Base-by-base conservation (phyloP, 2,113 vertebrate genomes). In the Solea senegalensis region DNA sequence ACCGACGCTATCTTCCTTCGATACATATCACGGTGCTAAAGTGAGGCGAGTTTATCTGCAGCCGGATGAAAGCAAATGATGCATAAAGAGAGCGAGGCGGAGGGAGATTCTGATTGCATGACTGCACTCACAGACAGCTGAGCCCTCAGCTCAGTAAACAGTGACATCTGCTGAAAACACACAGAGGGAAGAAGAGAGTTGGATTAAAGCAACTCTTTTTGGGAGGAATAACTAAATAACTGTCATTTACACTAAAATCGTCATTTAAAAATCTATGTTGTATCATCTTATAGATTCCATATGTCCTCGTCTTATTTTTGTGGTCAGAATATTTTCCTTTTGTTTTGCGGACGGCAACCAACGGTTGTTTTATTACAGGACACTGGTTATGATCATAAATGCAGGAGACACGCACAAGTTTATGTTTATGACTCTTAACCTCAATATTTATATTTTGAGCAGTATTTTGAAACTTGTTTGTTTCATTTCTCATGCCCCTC, bases 141-240 rank as follows among this genome's bases (percentile, higher is more conserved):
- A 52, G 66, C 63, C 56, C 54, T 43, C 52, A 84, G 81, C 76
- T 69, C 85, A 86, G 80, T 53, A 75, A 86, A 89, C 85, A 82
- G 76, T 86, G 85, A 90, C 90, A 91, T 90, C 88, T 89, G 78
- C 77, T 89, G 86, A 83, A 79, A 71, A 58, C 52, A 64, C 39
- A 16, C 5, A 16, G 14, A 4, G 49, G 15, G 14, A 7, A 15
- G 6, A 46, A 11, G 13, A 21, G 5, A 53, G 8, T 39, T 46
- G 28, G 2, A 15, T 8, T 43, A 48, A 11, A 13, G 45, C 9
- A 48, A 48, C 10, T 48, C 34, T 34, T 34, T 34, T 34, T 2
- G 49, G 8, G 54, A 46, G 14, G 7, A 52, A 21, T 21, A 1
- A 1, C 1, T 21, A 21, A 21, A 21, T 21, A 21, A 21, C 21